These are phyloP conservation scores for Troides aeacus DNA, from an alignment of 2,888 invertebrate genomes.

Conservation along the genomic window DNA sequence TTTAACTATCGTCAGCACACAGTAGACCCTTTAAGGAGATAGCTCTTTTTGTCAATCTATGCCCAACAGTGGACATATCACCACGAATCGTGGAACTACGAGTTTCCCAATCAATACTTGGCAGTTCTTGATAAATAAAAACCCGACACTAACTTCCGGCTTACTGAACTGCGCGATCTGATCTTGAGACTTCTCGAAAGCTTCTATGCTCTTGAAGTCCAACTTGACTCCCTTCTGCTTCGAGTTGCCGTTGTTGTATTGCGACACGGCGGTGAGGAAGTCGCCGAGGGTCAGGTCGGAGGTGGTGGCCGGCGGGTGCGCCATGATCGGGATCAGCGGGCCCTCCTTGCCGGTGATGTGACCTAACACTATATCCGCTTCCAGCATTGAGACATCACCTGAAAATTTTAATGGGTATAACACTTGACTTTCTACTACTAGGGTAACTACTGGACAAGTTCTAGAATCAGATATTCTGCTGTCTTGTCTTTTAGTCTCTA, in stretches of 20 bases:
- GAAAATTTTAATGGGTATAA: constrained; percentile 32
- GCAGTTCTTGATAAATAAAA: too few relatives aligned
- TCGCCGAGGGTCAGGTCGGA: constrained; percentile 88
- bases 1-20: too few relatives aligned
- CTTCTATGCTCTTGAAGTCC: constrained; percentile 91
- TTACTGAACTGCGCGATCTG: constrained; percentile 64
- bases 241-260: constrained; percentile 65
- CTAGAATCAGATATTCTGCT: too few relatives aligned
- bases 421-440: not conserved
- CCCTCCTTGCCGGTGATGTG: constrained; percentile 71
- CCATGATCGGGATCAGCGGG: constrained; percentile 88
- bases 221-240: constrained; percentile 89
- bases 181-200: constrained; percentile 80
- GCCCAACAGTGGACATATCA: too few relatives aligned
- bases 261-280: constrained; percentile 83
- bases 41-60: too few relatives aligned
- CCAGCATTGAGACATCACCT: constrained; percentile 88
- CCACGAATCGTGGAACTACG: too few relatives aligned
- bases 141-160: constrained; percentile 53
- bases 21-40: too few relatives aligned
- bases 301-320: constrained; percentile 86
- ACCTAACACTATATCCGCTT: constrained; percentile 91
- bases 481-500: too few relatives aligned
- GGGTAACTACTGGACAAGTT: not conserved
- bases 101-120: too few relatives aligned